A percentile compares a stretch with the other conserved stretches of the same genome.
Conservation (phyloP, 2,797 vertebrate genomes). For the Sebastiscus tertius region DNA sequence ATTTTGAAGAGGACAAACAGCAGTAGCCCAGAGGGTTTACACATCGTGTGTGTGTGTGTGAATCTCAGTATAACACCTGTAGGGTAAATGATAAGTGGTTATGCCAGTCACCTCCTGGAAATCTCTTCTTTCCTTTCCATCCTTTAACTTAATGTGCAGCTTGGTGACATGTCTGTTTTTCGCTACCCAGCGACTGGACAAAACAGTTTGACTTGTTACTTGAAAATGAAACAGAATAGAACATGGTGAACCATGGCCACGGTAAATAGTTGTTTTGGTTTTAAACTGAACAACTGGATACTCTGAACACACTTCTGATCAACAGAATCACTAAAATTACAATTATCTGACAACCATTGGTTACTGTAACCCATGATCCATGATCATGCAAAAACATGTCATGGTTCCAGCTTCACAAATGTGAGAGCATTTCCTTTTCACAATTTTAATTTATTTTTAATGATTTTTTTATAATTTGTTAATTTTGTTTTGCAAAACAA, state of each 20-base stretch:
- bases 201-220: background rate
- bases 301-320: background rate
- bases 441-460: too few relatives aligned
- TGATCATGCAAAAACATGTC: too few relatives aligned
- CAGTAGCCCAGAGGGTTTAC: background rate
- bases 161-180: background rate
- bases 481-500: too few relatives aligned
- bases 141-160: background rate
- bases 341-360: too few relatives aligned
- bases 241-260: background rate
- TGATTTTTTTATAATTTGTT: too few relatives aligned
- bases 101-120: background rate
- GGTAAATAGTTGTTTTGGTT: background rate
- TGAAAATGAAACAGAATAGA: background rate
- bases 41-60: background rate
- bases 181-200: background rate
- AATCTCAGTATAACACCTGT: conserved; percentile 3
- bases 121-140: background rate
- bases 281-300: background rate
- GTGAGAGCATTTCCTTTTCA: too few relatives aligned
- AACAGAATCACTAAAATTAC: background rate
- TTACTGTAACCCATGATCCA: too few relatives aligned
- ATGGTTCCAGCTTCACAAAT: too few relatives aligned
- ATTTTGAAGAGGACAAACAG: background rate
- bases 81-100: background rate